Evolutionary conservation across 2,797 vertebrate species (phyloP).

Genomic region (Sebastes itinus): DNA sequence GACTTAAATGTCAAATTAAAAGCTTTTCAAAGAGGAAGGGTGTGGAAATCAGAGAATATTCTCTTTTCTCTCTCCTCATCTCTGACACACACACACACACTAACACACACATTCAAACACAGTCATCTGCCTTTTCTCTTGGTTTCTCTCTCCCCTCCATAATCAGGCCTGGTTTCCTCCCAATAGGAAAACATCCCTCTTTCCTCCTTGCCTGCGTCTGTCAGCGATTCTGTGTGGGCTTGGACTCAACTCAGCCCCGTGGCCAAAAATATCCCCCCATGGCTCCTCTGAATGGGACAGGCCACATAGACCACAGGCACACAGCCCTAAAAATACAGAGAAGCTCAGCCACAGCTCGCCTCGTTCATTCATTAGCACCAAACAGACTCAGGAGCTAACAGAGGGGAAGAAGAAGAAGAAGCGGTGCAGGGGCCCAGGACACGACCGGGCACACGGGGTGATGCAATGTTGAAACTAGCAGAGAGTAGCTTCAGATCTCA

Average conservation of each 20-base stretch:
- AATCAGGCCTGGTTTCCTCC: slow-evolving; percentile 77
- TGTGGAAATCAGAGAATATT: slow-evolving; percentile 21
- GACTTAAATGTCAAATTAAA: slow-evolving; percentile 9
- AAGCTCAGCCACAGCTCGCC: slow-evolving; percentile 60
- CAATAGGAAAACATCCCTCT: slow-evolving; percentile 80
- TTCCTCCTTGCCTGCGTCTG: slow-evolving; percentile 73
- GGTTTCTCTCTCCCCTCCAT: slow-evolving; percentile 64
- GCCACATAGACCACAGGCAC: slow-evolving; percentile 77
- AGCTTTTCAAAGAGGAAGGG: slow-evolving; percentile 10
- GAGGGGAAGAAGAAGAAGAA: background rate
- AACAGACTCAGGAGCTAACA: slow-evolving; percentile 35
- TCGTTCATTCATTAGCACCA: slow-evolving; percentile 71
- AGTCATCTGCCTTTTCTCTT: slow-evolving; percentile 72
- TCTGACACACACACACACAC: background rate
- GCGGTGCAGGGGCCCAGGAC: background rate
- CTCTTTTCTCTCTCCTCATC: slow-evolving; percentile 1
- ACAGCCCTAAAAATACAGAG: slow-evolving; percentile 79
- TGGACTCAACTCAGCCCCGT: slow-evolving; percentile 75
- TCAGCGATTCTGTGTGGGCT: slow-evolving; percentile 84
- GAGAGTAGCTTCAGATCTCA: background rate
- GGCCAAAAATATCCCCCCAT: slow-evolving; percentile 79
- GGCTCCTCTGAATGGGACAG: slow-evolving; percentile 76
- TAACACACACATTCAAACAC: slow-evolving; percentile 19
- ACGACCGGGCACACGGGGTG: slow-evolving; percentile 5
- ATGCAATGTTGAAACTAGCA: slow-evolving; percentile 37